Conservation (phyloP, 2,888 invertebrate species). For the Luffia ferchaultella region DNA sequence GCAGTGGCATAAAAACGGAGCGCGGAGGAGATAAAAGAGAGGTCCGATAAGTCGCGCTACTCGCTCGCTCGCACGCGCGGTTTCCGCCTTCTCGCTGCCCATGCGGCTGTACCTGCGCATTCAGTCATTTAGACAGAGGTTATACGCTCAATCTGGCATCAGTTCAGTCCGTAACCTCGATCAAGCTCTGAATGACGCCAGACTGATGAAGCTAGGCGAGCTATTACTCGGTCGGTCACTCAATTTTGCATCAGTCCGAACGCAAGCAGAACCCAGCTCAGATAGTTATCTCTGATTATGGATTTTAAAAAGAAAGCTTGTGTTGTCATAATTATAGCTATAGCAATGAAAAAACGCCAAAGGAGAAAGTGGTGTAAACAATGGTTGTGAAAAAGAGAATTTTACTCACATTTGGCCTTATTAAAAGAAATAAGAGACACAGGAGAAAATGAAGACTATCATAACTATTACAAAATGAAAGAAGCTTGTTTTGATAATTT, state of each 20-base stretch:
- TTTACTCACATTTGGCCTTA: slow-evolving; percentile 9
- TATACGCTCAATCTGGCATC: slow-evolving; percentile 9
- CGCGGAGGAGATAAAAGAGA: no score
- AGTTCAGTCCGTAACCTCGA: slow-evolving; percentile 11
- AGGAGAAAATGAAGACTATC: slow-evolving; percentile 8
- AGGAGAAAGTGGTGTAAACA: slow-evolving; percentile 9
- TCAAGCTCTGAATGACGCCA: slow-evolving; percentile 10
- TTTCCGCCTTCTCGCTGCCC: no score
- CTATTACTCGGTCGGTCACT: slow-evolving; percentile 10
- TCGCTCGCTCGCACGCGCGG: no score
- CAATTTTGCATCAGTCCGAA: slow-evolving; percentile 12
- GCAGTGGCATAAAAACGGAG: no score
- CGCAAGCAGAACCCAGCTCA: slow-evolving; percentile 8
- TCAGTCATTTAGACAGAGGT: not conserved
- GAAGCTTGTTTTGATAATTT: slow-evolving; percentile 12
- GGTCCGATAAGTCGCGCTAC: no score
- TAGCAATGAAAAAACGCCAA: slow-evolving; percentile 13
- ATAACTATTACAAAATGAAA: slow-evolving; percentile 12
- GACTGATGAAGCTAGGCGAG: slow-evolving; percentile 13
- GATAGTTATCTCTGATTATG: slow-evolving; percentile 2
- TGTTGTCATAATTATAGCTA: slow-evolving; percentile 13
- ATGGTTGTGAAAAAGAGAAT: slow-evolving; percentile 3
- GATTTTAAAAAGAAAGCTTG: slow-evolving; percentile 13
- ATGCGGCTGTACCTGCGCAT: no score
- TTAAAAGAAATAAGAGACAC: slow-evolving; percentile 8